Conservation (phyloP, 2,113 vertebrate species). For the Synodontis membranacea region DNA sequence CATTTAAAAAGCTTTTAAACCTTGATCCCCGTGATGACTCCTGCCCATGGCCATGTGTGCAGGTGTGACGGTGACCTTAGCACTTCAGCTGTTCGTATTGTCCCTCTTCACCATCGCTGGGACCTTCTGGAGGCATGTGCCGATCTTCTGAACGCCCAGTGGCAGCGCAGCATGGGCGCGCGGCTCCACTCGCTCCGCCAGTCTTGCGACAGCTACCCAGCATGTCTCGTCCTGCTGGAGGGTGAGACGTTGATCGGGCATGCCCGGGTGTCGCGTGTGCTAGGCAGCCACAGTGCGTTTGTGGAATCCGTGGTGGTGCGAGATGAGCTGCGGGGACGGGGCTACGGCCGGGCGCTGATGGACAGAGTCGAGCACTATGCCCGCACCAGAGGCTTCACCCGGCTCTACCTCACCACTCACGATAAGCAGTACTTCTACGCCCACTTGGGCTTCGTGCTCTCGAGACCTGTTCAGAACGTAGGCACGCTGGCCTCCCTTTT, state of each 20-base stretch:
- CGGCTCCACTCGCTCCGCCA: constrained; percentile 84
- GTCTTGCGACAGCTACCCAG: constrained; percentile 83
- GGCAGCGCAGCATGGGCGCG: constrained; percentile 84
- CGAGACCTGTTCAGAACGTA: constrained; percentile 82
- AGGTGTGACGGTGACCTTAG: constrained; percentile 57
- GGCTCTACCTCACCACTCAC: constrained; percentile 87
- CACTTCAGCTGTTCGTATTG: constrained; percentile 58
- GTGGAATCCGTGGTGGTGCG: constrained; percentile 91
- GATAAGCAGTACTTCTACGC: constrained; percentile 91
- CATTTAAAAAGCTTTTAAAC: not conserved
- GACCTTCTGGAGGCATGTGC: constrained; percentile 87
- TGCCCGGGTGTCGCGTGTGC: constrained; percentile 81
- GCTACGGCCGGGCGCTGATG: constrained; percentile 87
- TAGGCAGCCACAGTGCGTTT: constrained; percentile 77
- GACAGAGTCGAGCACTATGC: constrained; percentile 83
- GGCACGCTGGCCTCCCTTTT: constrained; percentile 76
- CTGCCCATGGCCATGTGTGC: constrained; percentile 47
- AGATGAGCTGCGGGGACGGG: constrained; percentile 78
- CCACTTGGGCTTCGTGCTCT: constrained; percentile 84
- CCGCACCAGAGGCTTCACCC: constrained; percentile 70
- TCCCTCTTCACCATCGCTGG: constrained; percentile 84
- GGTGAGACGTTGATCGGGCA: constrained; percentile 81
- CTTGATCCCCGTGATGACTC: constrained; percentile 31
- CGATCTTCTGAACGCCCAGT: constrained; percentile 86
- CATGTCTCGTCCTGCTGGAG: constrained; percentile 81